Conservation (phyloP, 2,797 vertebrate genomes). For the Chloroceryle amazona region DNA sequence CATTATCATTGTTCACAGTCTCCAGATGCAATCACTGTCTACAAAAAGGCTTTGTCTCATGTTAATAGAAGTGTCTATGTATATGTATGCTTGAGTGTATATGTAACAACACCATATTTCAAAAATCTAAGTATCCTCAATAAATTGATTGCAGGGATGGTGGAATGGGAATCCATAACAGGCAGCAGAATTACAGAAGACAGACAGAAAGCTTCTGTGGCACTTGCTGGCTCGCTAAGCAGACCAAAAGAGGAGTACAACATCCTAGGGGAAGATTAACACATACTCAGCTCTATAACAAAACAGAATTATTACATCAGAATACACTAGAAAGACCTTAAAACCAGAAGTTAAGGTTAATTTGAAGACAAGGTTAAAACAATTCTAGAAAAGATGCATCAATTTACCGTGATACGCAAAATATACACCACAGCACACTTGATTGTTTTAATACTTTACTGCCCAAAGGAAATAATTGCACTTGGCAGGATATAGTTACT, state of each 20-base stretch:
- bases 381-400: not conserved
- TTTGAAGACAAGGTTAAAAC: too few relatives aligned
- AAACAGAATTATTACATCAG: not conserved
- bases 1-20: not conserved
- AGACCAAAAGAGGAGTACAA: not conserved
- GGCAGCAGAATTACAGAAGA: not conserved
- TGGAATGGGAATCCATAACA: not conserved
- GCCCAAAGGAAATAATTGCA: not conserved
- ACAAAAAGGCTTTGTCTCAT: not conserved
- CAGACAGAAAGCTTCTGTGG: not conserved
- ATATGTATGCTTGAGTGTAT: fast-evolving
- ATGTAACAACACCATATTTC: not conserved
- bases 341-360: not conserved
- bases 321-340: not conserved
- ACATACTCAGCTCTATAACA: not conserved
- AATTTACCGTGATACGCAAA: not conserved
- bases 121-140: not conserved
- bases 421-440: not conserved
- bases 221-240: not conserved
- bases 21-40: not conserved
- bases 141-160: not conserved
- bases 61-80: too few relatives aligned
- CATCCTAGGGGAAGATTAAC: not conserved
- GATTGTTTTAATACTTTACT: not conserved
- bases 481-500: not conserved